Evolutionary conservation across 2,113 vertebrate genomes (phyloP).

Genomic region (Silurus asotus): DNA sequence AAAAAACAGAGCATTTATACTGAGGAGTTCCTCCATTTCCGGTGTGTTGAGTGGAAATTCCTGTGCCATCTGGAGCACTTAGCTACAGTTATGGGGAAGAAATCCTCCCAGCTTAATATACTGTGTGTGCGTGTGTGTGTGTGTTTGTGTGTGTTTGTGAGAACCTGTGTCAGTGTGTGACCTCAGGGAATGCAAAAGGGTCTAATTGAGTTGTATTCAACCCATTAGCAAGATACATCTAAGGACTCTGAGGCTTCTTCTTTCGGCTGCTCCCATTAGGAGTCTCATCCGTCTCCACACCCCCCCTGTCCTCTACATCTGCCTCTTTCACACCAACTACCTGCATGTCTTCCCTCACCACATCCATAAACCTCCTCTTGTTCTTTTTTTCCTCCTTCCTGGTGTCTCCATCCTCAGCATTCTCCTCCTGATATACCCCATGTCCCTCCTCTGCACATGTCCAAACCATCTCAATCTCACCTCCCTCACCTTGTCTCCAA

Average conservation of each 20-base stretch:
- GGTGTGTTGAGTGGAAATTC: not conserved
- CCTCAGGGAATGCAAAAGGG: constrained; percentile 4
- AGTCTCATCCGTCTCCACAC: too few species aligned
- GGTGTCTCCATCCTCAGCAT: too few species aligned
- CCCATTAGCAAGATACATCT: not conserved
- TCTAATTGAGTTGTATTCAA: constrained; percentile 16
- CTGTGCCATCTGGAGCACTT: not conserved
- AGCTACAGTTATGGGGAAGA: not conserved
- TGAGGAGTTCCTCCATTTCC: not conserved
- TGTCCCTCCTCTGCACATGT: too few species aligned
- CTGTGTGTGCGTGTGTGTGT: not conserved
- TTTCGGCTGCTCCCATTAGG: too few species aligned
- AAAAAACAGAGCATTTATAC: not conserved
- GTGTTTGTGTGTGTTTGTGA: not conserved
- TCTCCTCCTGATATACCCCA: too few species aligned
- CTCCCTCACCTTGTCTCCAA: too few species aligned
- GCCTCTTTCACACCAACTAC: too few species aligned
- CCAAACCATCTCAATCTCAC: too few species aligned
- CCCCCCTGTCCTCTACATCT: too few species aligned
- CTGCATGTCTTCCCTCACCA: too few species aligned
- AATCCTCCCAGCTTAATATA: not conserved
- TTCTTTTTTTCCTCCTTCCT: too few species aligned
- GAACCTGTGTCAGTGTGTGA: not conserved
- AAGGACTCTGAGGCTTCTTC: not conserved
- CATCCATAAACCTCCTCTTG: too few species aligned